Evolutionary conservation across 92 coral and sea anemone genomes (phyloP).

Genomic region (Heteractis magnifica): DNA sequence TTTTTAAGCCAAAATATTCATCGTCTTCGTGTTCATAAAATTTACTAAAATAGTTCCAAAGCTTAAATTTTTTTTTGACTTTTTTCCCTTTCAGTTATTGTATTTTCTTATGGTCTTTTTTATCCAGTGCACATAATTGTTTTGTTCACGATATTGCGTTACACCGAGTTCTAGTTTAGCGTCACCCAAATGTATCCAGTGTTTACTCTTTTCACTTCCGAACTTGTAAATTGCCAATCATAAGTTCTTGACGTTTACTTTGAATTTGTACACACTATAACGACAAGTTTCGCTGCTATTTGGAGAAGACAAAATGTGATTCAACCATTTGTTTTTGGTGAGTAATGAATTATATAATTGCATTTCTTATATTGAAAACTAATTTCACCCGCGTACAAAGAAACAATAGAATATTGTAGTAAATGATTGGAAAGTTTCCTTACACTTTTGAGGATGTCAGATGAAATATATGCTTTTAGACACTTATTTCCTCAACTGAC

Average conservation of each 20-base stretch:
- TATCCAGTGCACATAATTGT: neutral
- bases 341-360: neutral
- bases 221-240: constrained; percentile 2
- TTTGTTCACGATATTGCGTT: neutral
- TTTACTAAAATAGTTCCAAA: neutral
- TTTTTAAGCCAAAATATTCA: neutral
- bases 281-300: neutral
- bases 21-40: neutral
- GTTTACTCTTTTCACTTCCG: neutral
- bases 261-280: neutral
- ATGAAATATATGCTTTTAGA: no score
- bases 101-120: neutral
- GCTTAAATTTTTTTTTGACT: neutral
- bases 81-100: neutral
- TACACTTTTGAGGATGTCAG: neutral
- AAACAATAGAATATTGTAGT: no score
- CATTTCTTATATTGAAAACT: neutral
- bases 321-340: neutral
- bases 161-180: neutral
- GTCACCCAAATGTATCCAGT: neutral
- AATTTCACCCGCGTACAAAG: no score
- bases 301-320: neutral
- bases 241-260: neutral
- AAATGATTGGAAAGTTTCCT: neutral
- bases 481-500: no score